Evolutionary conservation across 2,888 invertebrate genomes (phyloP).

Genomic region (Phlogophora meticulosa): DNA sequence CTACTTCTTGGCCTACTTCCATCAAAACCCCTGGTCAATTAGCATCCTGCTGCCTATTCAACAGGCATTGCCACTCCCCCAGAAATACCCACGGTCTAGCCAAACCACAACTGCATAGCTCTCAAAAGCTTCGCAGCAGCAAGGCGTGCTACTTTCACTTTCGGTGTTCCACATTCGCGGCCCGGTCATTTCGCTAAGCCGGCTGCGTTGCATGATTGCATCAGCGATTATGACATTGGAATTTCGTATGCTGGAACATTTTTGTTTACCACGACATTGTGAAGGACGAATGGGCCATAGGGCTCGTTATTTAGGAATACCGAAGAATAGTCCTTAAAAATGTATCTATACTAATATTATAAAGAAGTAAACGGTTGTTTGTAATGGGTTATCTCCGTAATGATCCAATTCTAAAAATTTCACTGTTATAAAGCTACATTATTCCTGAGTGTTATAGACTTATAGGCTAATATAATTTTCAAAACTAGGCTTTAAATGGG

Average conservation of each 20-base stretch:
- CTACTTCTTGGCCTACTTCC: neutral
- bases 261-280: slow-evolving; percentile 73
- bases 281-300: slow-evolving; percentile 78
- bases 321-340: neutral
- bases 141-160: slow-evolving; percentile 85
- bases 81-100: slow-evolving; percentile 6
- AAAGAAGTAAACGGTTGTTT: too few species aligned
- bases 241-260: slow-evolving; percentile 73
- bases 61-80: neutral
- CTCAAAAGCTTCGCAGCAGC: slow-evolving; percentile 57
- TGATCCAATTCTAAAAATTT: too few species aligned
- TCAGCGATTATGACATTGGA: slow-evolving; percentile 82
- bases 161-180: slow-evolving; percentile 81
- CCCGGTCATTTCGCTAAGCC: slow-evolving; percentile 73
- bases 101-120: slow-evolving; percentile 48
- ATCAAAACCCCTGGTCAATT: neutral
- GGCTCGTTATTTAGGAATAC: neutral
- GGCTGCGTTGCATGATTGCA: slow-evolving; percentile 76
- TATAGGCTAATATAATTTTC: too few species aligned
- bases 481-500: too few species aligned
- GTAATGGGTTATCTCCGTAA: too few species aligned
- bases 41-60: neutral
- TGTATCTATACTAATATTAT: too few species aligned
- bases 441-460: too few species aligned
- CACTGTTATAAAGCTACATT: too few species aligned